phyloP scores from a whole-genome alignment of 2,113 vertebrate genomes.

The Tachysurus vachellii region DNA sequence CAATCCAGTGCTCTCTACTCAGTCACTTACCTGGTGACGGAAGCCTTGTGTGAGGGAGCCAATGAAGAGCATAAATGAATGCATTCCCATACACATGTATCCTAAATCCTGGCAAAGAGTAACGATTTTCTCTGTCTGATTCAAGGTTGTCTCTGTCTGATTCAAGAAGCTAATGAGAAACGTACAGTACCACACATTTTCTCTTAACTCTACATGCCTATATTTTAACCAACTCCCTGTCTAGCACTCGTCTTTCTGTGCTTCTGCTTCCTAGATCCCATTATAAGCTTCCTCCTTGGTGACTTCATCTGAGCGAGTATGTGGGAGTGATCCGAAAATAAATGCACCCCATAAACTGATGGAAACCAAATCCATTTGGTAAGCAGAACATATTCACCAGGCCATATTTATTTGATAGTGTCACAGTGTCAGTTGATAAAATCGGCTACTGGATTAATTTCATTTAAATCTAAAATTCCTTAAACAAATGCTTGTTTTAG shows the following conservation, averaged over 20 bases:
- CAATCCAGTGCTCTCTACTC: constrained; percentile 47
- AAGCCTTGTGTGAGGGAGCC: constrained; percentile 72
- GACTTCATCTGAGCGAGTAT: constrained; percentile 25
- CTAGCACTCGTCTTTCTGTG: neutral
- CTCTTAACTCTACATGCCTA: constrained; percentile 1
- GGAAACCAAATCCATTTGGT: constrained; percentile 46
- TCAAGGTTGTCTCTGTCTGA: constrained; percentile 27
- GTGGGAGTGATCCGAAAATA: constrained; percentile 46
- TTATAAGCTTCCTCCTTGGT: constrained; percentile 3
- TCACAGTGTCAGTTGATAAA: neutral
- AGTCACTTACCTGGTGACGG: constrained; percentile 68
- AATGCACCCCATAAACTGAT: constrained; percentile 52
- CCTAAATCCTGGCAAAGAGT: constrained; percentile 59
- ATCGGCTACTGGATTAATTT: neutral
- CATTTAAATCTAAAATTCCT: neutral
- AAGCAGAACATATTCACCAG: constrained; percentile 20
- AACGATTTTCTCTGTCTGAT: neutral
- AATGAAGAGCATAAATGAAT: constrained; percentile 81
- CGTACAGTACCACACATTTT: neutral
- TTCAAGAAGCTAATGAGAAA: constrained; percentile 57
- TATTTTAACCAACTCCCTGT: neutral
- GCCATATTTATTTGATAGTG: constrained; percentile 16
- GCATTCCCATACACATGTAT: constrained; percentile 81
- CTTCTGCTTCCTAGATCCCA: neutral
- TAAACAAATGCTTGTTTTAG: neutral